Evolutionary conservation across 2,797 vertebrate genomes (phyloP), one percentile per base, ranked within the genome.

Genomic region (Taenioides sp.): DNA sequence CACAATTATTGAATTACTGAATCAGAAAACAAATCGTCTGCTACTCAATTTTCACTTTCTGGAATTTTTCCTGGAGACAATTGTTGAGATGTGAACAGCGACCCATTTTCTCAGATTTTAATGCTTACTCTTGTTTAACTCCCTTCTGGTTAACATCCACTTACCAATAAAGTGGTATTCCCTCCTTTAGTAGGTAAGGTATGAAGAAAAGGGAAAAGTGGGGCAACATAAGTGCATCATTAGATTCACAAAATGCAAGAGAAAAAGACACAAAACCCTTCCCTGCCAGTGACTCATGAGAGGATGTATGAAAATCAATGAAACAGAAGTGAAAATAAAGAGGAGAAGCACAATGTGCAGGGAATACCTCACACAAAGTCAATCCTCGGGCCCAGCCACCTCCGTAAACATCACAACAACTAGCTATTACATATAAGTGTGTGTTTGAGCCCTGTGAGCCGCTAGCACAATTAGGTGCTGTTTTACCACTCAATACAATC

Each of bases 171-270:
- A 98, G 97, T 98, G 97, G 96, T 92, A 97, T 98, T 99, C 98
- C 98, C 97, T 99, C 98, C 98, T 98, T 99, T 99, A 99, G 98
- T 99, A 99, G 98, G 98, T 98, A 97, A 99, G 98, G 96, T 99
- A 97, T 99, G 97, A 99, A 98, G 97, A 99, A 95, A 99, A 98
- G 98, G 97, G 97, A 98, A 98, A 99, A 99, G 98, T 94, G 96
- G 96, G 96, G 98, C 95, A 99, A 98, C 97, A 97, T 98, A 98
- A 99, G 98, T 98, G 96, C 97, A 99, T 98, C 98, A 98, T 98
- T 98, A 99, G 97, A 98, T 95, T 98, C 97, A 99, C 97, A 99
- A 98, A 98, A 98, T 96, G 97, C 97, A 99, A 99, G 97, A 99
- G 97, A 95, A 96, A 98, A 96, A 96, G 95, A 97, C 97, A 96